Conservation (phyloP, 2,113 vertebrate genomes). For the Epinephelus moara region DNA sequence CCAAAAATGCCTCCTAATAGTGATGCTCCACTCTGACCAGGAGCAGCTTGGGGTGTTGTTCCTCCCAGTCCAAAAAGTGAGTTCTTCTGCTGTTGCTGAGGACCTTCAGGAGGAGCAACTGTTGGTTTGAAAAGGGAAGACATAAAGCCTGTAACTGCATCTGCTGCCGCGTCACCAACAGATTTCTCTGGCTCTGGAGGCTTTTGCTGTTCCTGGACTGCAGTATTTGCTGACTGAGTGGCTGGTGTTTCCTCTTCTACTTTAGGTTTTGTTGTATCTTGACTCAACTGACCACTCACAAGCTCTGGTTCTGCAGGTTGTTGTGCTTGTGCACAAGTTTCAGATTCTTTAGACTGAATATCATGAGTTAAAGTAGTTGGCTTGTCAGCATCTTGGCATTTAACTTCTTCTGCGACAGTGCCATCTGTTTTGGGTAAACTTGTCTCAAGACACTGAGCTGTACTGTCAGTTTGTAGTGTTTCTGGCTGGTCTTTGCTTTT, state of each 20-base stretch:
- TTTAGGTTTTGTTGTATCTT: constrained; percentile 51
- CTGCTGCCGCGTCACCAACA: constrained; percentile 84
- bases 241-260: constrained; percentile 40
- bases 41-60: constrained; percentile 66
- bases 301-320: constrained; percentile 28
- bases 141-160: constrained; percentile 91
- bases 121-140: constrained; percentile 82
- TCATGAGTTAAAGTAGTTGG: constrained; percentile 18
- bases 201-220: constrained; percentile 69
- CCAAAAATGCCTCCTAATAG: constrained; percentile 89
- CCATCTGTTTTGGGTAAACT: constrained; percentile 33
- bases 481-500: constrained; percentile 35
- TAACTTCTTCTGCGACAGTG: constrained; percentile 23
- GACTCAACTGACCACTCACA: constrained; percentile 19
- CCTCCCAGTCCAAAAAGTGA: constrained; percentile 84
- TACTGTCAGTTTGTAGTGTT: constrained; percentile 26
- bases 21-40: constrained; percentile 79
- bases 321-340: constrained; percentile 28
- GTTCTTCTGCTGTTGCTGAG: constrained; percentile 84
- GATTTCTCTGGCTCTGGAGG: constrained; percentile 83
- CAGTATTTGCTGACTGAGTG: constrained; percentile 27
- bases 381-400: constrained; percentile 46
- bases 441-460: constrained; percentile 8
- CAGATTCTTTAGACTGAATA: constrained; percentile 46
- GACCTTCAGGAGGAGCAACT: constrained; percentile 52